Base-by-base conservation (phyloP, 1,140 invertebrate species). In the Callitettix versicolor region DNA sequence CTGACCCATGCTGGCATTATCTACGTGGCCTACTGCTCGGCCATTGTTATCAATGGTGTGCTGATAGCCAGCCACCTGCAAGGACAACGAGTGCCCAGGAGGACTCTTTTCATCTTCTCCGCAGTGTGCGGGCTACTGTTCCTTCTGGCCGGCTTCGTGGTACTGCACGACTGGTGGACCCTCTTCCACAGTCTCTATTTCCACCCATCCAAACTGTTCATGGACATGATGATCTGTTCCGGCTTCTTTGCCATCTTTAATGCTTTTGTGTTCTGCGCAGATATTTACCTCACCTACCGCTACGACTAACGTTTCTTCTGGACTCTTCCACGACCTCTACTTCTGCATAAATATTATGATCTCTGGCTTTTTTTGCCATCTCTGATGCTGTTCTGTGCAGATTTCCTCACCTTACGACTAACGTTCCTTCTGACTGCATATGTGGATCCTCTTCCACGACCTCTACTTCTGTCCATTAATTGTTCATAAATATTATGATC, bases 1-100 rank as follows among this genome's bases (percentile, higher is more conserved):
- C 67, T 78, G 26, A 71, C 77, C 60, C 73, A 79, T 57, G 69
- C 75, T 1, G 76, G 73, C 3, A 64, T 80, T 7, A 75, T 79
- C 59, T 79, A 78, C 62, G 71, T 77, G 20, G 69, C 75, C 2
- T 70, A 75, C 48, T 71, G 68, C 11, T 76, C 78, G 43, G 82
- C 75, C 62, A 75, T 84, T 53, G 70, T 85, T 50, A 79, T 85
- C 62, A 82, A 81, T 54, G 63, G 71, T 0, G 67, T 84, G 1
- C 68, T 84, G 33, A 71, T 85, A 43, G 66, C 81, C 24, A 72
- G 76, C 2, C 71, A 79, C 44, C 61, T 77, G 24, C 62, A 80
- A 6, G 78, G 79, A 0, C 82, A 85, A 63, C 70, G 75, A n/a
- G 72, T 79, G 15, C 82, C 82, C 12, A 83, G 78, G 68, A 74